Percentiles rank a stretch among this genome's conserved stretches.
These are phyloP conservation scores for Drusus annulatus DNA, from an alignment of 1,140 invertebrate species.

Conservation along the genomic window DNA sequence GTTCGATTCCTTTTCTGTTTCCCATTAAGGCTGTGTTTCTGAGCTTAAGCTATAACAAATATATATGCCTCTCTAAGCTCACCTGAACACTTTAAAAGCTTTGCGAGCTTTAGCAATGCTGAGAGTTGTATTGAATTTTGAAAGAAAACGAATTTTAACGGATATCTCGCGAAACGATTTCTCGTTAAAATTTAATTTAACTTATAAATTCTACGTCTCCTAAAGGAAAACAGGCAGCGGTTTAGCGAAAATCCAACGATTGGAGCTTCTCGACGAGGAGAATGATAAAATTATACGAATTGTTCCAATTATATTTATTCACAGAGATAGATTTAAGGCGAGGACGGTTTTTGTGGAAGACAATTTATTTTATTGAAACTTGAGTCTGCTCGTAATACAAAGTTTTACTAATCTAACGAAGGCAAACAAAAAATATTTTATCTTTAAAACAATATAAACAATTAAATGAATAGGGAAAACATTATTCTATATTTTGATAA, in stretches of 20 bases:
- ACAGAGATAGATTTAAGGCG: neutral
- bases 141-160: slow-evolving; percentile 51
- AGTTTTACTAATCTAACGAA: too few relatives aligned
- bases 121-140: slow-evolving; percentile 51
- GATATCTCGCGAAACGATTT: slow-evolving; percentile 52
- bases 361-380: neutral
- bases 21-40: neutral
- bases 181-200: slow-evolving; percentile 58
- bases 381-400: neutral
- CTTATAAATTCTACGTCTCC: slow-evolving; percentile 55
- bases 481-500: too few relatives aligned
- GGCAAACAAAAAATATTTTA: too few relatives aligned
- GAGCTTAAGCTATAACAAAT: neutral
- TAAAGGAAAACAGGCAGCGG: slow-evolving; percentile 23
- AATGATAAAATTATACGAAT: slow-evolving; percentile 23
- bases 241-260: slow-evolving; percentile 41
- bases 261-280: slow-evolving; percentile 34
- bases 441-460: too few relatives aligned
- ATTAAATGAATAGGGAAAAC: too few relatives aligned
- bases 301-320: slow-evolving; percentile 12
- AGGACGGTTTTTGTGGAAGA: neutral
- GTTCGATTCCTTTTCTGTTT: neutral
- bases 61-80: neutral
- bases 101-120: neutral
- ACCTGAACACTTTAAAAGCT: slow-evolving; percentile 6